These are phyloP conservation scores for Schrankia costaestrigalis DNA, from an alignment of 2,888 invertebrate genomes.

Conservation along the genomic window DNA sequence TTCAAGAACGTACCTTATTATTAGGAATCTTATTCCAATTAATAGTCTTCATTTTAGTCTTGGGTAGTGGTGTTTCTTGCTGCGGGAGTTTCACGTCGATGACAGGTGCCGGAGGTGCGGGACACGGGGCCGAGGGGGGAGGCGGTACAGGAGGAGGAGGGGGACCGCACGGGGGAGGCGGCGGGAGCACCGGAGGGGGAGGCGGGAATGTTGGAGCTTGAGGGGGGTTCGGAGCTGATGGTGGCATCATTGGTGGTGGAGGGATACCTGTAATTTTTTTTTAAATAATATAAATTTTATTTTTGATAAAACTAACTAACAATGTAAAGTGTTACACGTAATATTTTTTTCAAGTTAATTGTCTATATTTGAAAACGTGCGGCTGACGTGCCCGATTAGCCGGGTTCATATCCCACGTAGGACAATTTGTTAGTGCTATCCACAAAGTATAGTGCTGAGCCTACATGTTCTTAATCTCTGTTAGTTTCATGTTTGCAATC, in stretches of 20 bases:
- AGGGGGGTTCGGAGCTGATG: slow-evolving; percentile 45
- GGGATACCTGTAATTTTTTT: slow-evolving; percentile 38
- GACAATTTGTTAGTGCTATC: too few relatives aligned
- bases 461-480: too few relatives aligned
- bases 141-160: slow-evolving; percentile 44
- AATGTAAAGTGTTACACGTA: too few relatives aligned
- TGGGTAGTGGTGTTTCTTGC: slow-evolving; percentile 95
- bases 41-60: slow-evolving; percentile 97
- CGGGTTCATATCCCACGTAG: too few relatives aligned
- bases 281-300: too few relatives aligned
- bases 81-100: slow-evolving; percentile 86
- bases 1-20: slow-evolving; percentile 82
- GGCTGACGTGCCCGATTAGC: too few relatives aligned
- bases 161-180: slow-evolving; percentile 47
- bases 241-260: too few relatives aligned
- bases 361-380: too few relatives aligned
- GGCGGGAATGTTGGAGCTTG: slow-evolving; percentile 44
- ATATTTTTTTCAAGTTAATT: too few relatives aligned
- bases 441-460: too few relatives aligned
- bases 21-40: slow-evolving; percentile 99
- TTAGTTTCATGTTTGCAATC: too few relatives aligned
- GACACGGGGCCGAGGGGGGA: slow-evolving; percentile 64
- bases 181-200: slow-evolving; percentile 55
- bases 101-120: slow-evolving; percentile 59
- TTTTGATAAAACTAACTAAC: too few relatives aligned